Evolutionary conservation across 1,140 invertebrate genomes (phyloP), one percentile per base, ranked within the genome.

Genomic region (Ditylenchus dipsaci): DNA sequence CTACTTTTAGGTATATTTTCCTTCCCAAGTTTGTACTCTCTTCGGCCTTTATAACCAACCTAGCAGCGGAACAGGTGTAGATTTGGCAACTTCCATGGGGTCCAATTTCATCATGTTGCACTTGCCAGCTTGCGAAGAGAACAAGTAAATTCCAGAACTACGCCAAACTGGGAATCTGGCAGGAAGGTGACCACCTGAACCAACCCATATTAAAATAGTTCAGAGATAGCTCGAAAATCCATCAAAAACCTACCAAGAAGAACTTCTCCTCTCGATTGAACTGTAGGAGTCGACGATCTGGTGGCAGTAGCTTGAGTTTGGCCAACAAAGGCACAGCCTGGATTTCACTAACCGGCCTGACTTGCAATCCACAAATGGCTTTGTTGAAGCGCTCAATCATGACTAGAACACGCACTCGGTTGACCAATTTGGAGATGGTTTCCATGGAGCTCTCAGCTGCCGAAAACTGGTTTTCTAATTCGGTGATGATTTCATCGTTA

Each of bases 321-420:
- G 49, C 15, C 8, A 71, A 8, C 8, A 72, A 42, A 9, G 69
- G 59, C 57, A 72, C 26, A 29, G 30, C 30, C 33, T 71, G 69
- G 1, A 30, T 53, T 11, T 71, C 69, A 23, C 15, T 26, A 15
- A 74, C 69, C 23, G 15, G 23, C 19, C 9, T 17, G 19, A 65
- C 17, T 57, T 71, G 69, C 3, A 71, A 7, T 8, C 68, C 70
- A 45, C 56, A 23, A 59, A 71, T 63, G 21, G 69, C 71, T 8
- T 60, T 43, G n/a, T 71, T 58, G 19, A 72, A 72, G 9, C 69
- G 60, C 29, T 71, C 69, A 27, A 74, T 71, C 26, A 71, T 38
- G 8, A 73, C 26, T 19, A 75, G 59, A 17, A 71, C 26, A 1
- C 69, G 70, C n/a, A 71, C n/a, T 11, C 68, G 60, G 15, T 30